phyloP scores from a whole-genome alignment of 2,888 invertebrate genomes.

The Oasisia sp. region DNA sequence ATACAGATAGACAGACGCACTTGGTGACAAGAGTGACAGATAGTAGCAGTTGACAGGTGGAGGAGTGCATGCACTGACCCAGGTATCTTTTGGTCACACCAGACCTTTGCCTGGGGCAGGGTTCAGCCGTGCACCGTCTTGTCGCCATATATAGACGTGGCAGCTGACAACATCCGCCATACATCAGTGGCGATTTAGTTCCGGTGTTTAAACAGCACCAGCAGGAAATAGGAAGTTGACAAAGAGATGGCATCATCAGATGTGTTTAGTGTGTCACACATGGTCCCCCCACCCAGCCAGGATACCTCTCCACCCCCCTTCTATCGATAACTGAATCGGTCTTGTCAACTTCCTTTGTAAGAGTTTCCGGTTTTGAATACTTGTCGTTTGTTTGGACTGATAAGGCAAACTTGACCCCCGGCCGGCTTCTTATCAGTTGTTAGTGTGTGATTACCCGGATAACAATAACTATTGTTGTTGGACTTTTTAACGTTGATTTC shows the following conservation, averaged over 20 bases:
- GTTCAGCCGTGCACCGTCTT: not conserved
- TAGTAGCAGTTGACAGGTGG: not conserved
- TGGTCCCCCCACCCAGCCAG: not conserved
- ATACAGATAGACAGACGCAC: not conserved
- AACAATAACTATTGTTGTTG: not conserved
- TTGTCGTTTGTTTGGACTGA: not conserved
- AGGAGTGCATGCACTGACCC: not conserved
- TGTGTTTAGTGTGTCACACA: not conserved
- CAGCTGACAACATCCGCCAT: not conserved
- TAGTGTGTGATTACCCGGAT: not conserved
- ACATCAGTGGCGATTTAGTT: not conserved
- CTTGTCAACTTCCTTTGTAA: conserved; percentile 5
- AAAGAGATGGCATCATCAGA: conserved; percentile 5
- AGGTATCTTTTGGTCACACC: not conserved
- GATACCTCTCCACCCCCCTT: not conserved
- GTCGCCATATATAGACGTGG: not conserved
- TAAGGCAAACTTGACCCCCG: not conserved
- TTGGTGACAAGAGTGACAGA: not conserved
- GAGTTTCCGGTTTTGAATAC: not conserved
- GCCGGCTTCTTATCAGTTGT: not conserved
- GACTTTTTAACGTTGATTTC: not conserved
- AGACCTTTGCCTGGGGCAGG: not conserved
- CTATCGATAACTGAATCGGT: not conserved
- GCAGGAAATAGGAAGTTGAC: conserved; percentile 4
- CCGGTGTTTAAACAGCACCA: not conserved